Base-by-base conservation (phyloP, 2,797 vertebrate genomes). In the Danio aesculapii region DNA sequence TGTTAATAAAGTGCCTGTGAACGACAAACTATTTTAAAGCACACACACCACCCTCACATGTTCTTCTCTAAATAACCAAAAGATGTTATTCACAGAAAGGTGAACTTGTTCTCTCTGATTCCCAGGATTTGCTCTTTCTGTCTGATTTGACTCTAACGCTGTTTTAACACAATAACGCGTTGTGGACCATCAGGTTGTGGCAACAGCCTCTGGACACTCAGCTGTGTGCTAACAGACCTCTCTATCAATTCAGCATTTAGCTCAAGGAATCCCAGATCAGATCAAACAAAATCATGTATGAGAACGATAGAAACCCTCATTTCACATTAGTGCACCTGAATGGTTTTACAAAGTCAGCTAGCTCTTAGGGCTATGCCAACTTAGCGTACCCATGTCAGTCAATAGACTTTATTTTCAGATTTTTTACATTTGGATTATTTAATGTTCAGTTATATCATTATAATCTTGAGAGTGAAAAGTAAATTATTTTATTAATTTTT, bases 121-220 rank as follows among this genome's bases (percentile, higher is more conserved):
- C 74, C 66, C 58, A 52, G 17, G 58, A 52, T 83, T 90, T 93
- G 88, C 86, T 87, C 89, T 92, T 79, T 66, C 71, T 84, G 87
- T 89, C 87, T 92, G 90, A 92, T 87, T 88, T 89, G 89, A 91
- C 91, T 92, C 86, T 91, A 87, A 87, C 86, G 87, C 84, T 87
- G 9, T 86, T 92, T 90, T 91, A 86, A 89, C 84, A 94, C 91
- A 94, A 91, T 93, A 90, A 77, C 8, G 89, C 81, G 85, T 92
- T 94, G 91, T 94, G 57, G 52, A 84, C 74, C 80, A 53, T 73
- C 83, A 85, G n/a, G 86, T 89, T 49, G 86, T 79, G 86, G 88
- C 85, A 89, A 89, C 88, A 87, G 90, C 92, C 93, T 85, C 81
- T 87, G 91, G 92, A 92, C 88, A 90, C 87, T 88, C 91, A 92